phyloP scores from a whole-genome alignment of 1,140 invertebrate genomes.

The Leptestheria dahalacensis region DNA sequence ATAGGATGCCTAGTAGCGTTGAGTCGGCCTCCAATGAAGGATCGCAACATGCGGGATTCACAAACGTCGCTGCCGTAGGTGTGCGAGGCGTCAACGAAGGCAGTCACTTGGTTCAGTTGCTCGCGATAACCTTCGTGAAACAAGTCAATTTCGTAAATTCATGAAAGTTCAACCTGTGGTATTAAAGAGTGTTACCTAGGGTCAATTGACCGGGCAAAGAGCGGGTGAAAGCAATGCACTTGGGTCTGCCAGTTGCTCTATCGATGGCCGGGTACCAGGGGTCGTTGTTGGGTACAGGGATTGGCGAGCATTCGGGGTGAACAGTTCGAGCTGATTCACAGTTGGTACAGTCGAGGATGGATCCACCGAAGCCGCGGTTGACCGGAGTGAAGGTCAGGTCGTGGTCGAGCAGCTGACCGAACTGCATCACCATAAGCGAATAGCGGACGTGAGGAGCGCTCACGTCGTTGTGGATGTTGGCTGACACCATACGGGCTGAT shows the following conservation, averaged over 20 bases:
- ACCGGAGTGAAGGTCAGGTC: slow-evolving; percentile 42
- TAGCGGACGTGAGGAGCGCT: slow-evolving; percentile 33
- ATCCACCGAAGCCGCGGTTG: slow-evolving; percentile 30
- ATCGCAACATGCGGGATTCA: slow-evolving; percentile 31
- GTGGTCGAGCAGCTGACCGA: slow-evolving; percentile 41
- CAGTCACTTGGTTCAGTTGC: slow-evolving; percentile 47
- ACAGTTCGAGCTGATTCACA: slow-evolving; percentile 32
- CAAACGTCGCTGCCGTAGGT: slow-evolving; percentile 47
- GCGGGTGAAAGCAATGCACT: slow-evolving; percentile 41
- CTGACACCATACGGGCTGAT: slow-evolving; percentile 30
- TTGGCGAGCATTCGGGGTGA: slow-evolving; percentile 40
- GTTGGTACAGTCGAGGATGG: slow-evolving; percentile 31
- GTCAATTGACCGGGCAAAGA: slow-evolving; percentile 41
- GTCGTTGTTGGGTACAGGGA: slow-evolving; percentile 37
- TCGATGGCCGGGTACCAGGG: slow-evolving; percentile 36
- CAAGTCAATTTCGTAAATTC: neutral
- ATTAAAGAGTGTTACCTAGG: slow-evolving; percentile 26
- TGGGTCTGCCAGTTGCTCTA: slow-evolving; percentile 31
- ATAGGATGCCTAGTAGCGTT: slow-evolving; percentile 29
- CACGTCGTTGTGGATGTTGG: slow-evolving; percentile 29
- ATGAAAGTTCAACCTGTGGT: neutral
- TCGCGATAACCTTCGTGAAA: slow-evolving; percentile 32
- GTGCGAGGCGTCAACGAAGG: slow-evolving; percentile 43
- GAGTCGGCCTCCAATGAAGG: slow-evolving; percentile 26
- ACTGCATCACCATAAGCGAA: slow-evolving; percentile 34